Percentiles rank a stretch among this genome's conserved stretches.
These are phyloP conservation scores for Columbina picui DNA, from an alignment of 2,113 vertebrate genomes.

Conservation along the genomic window DNA sequence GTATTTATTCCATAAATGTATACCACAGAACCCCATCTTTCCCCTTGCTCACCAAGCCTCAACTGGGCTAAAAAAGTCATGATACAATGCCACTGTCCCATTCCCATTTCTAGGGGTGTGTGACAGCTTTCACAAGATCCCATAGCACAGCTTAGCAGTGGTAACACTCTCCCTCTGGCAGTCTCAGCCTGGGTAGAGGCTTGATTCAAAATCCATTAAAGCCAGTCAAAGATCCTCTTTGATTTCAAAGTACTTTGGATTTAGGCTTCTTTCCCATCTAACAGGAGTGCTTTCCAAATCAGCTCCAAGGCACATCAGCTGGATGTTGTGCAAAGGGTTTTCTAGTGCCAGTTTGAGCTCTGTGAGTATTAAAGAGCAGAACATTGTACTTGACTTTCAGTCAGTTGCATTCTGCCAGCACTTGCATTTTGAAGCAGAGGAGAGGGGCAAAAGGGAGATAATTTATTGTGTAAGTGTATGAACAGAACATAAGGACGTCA, in stretches of 20 bases:
- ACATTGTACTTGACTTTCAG: not conserved
- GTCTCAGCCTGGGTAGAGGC: not conserved
- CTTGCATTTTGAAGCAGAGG: not conserved
- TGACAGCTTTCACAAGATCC: not conserved
- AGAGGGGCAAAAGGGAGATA: not conserved
- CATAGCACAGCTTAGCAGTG: rapidly evolving
- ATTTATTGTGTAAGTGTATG: not conserved
- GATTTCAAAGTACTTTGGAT: not conserved
- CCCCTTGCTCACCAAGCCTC: not conserved
- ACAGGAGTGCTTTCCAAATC: not conserved
- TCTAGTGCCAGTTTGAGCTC: not conserved
- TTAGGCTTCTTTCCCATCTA: conserved; percentile 4
- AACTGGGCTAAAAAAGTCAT: not conserved
- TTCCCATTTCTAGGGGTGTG: not conserved
- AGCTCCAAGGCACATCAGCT: not conserved
- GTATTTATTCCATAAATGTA: not conserved
- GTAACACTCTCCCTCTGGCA: not conserved
- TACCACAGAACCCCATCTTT: not conserved
- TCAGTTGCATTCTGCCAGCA: not conserved
- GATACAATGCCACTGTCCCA: not conserved
- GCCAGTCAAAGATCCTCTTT: not conserved
- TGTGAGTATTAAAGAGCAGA: not conserved
- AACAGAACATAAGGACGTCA: not conserved
- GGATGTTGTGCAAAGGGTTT: not conserved
- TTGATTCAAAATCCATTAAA: not conserved